Conservation (phyloP, 2,113 vertebrate species). For the Cepphus grylle region DNA sequence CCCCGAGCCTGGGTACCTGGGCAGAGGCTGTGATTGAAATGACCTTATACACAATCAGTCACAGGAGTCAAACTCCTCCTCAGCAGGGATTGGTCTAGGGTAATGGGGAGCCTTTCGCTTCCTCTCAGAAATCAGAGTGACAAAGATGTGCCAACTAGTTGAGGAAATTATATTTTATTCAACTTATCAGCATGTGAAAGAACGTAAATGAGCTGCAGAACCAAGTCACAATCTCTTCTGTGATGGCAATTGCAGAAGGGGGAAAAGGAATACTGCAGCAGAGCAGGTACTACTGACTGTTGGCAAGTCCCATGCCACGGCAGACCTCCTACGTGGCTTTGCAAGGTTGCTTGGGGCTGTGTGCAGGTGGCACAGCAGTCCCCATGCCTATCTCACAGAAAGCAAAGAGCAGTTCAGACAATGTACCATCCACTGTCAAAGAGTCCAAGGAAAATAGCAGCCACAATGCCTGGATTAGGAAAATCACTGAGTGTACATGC, state of each 20-base stretch:
- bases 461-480: background rate
- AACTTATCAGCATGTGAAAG: slow-evolving; percentile 25
- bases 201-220: background rate
- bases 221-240: background rate
- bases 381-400: background rate
- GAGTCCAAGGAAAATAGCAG: rapidly evolving
- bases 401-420: rapidly evolving
- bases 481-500: rapidly evolving
- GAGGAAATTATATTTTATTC: slow-evolving; percentile 45
- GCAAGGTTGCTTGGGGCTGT: background rate
- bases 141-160: background rate
- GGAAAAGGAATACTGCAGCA: background rate
- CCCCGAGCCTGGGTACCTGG: background rate
- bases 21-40: slow-evolving; percentile 16
- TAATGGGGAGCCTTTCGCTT: background rate
- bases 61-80: background rate
- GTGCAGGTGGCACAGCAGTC: background rate
- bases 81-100: rapidly evolving
- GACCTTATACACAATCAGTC: background rate
- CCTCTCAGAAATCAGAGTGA: slow-evolving; percentile 6
- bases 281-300: rapidly evolving
- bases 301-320: rapidly evolving
- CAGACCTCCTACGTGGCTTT: background rate
- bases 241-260: background rate
- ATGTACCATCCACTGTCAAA: rapidly evolving